Evolutionary conservation across 2,888 invertebrate species (phyloP).

Genomic region (Panopea generosa): DNA sequence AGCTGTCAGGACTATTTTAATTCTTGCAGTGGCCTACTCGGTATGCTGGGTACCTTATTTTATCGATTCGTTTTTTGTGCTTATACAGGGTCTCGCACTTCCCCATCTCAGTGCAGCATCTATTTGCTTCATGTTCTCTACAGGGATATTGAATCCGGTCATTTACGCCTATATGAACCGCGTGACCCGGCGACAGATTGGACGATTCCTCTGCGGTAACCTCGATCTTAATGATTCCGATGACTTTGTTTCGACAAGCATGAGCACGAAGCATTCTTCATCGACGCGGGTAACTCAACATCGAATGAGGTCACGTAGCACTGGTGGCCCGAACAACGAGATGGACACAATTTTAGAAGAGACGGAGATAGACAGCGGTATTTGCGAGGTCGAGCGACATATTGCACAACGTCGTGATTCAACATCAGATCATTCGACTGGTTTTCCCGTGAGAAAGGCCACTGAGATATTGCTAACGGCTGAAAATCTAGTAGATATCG

Average conservation of each 20-base stretch:
- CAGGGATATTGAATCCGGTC: slow-evolving; percentile 70
- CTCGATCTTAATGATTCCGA: slow-evolving; percentile 58
- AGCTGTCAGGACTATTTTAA: slow-evolving; percentile 73
- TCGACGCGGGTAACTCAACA: slow-evolving; percentile 27
- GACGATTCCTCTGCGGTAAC: slow-evolving; percentile 66
- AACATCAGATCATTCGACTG: too few relatives aligned
- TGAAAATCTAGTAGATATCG: too few relatives aligned
- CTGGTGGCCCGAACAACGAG: slow-evolving; percentile 47
- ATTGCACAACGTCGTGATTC: too few relatives aligned
- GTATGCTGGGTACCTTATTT: slow-evolving; percentile 74
- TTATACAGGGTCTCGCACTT: slow-evolving; percentile 12
- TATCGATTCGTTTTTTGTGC: slow-evolving; percentile 40
- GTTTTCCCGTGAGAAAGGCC: too few relatives aligned
- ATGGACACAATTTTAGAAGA: slow-evolving; percentile 69
- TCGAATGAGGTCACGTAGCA: slow-evolving; percentile 29
- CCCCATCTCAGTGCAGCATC: slow-evolving; percentile 62
- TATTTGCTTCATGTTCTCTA: slow-evolving; percentile 68
- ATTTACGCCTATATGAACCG: slow-evolving; percentile 76
- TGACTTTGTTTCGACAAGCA: slow-evolving; percentile 65
- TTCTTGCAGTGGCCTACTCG: slow-evolving; percentile 68
- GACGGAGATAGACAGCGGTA: slow-evolving; percentile 33
- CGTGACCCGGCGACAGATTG: slow-evolving; percentile 69
- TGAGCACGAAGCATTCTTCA: slow-evolving; percentile 50
- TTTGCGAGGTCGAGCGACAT: neutral
- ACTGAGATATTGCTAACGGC: too few relatives aligned